Conservation (phyloP, 2,797 vertebrate genomes). For the Darevskia mixta region DNA sequence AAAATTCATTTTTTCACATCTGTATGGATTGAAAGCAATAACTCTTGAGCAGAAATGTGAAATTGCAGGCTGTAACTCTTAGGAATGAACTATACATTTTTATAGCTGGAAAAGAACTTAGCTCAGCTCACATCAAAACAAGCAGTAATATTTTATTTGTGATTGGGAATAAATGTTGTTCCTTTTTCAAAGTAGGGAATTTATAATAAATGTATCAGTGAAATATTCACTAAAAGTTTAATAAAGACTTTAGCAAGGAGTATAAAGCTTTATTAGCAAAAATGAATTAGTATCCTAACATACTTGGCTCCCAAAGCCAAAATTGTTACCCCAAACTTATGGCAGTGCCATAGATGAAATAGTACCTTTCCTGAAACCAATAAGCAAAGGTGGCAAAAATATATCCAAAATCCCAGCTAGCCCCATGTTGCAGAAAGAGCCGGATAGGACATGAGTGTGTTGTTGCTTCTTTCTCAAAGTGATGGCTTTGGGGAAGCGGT, state of each 20-base stretch:
- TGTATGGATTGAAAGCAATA: conserved; percentile 26
- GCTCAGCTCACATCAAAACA: not conserved
- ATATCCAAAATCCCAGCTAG: not conserved
- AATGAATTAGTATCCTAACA: not conserved
- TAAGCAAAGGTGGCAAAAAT: not conserved
- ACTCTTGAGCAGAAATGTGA: not conserved
- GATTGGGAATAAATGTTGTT: not conserved
- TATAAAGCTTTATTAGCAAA: conserved; percentile 28
- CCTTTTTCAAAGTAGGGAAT: not conserved
- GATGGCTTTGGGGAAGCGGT: too few species aligned
- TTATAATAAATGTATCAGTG: not conserved
- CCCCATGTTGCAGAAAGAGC: not conserved
- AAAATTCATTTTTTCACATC: conserved; percentile 35
- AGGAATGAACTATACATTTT: conserved; percentile 12
- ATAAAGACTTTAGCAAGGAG: not conserved
- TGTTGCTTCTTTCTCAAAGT: too few species aligned
- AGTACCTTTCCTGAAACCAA: not conserved
- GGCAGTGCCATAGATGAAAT: not conserved
- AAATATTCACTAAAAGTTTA: not conserved
- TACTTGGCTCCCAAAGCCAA: not conserved
- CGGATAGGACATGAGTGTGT: not conserved
- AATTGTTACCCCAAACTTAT: not conserved
- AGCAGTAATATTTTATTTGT: not conserved
- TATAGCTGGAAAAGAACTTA: not conserved
- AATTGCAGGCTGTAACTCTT: not conserved